Percentiles rank a stretch among this genome's conserved stretches.
phyloP scores from a whole-genome alignment of 2,797 vertebrate species.

The Tinamus major region DNA sequence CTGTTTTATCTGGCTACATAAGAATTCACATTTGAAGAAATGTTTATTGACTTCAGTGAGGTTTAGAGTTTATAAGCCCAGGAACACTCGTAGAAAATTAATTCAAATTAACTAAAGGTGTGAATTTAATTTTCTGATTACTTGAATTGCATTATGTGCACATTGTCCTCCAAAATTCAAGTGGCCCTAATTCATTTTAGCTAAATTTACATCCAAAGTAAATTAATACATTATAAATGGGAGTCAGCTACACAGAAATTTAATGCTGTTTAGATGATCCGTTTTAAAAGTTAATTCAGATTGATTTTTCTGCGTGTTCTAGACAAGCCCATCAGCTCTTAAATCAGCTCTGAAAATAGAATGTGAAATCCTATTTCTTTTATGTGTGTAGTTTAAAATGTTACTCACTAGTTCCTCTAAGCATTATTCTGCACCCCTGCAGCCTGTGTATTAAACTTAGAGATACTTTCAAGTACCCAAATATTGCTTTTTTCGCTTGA shows the following conservation, averaged over 20 bases:
- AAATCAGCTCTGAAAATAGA: conserved; percentile 17
- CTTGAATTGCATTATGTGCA: conserved; percentile 23
- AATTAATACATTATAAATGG: conserved; percentile 61
- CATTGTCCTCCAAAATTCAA: conserved; percentile 56
- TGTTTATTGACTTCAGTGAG: conserved; percentile 5
- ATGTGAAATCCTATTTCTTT: conserved; percentile 49
- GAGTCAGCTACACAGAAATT: conserved; percentile 5
- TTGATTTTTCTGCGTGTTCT: conserved; percentile 65
- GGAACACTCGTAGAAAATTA: neutral
- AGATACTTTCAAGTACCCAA: neutral
- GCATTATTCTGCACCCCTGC: neutral
- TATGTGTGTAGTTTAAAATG: neutral
- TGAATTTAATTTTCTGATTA: conserved; percentile 47
- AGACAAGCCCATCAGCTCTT: conserved; percentile 34
- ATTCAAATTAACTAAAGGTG: conserved; percentile 34
- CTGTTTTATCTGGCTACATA: neutral
- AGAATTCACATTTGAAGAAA: conserved; percentile 25
- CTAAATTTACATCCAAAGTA: conserved; percentile 51
- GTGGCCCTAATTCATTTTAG: conserved; percentile 26
- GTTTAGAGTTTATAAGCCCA: neutral
- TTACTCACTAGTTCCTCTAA: neutral
- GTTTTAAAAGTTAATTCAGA: conserved; percentile 66
- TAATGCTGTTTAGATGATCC: conserved; percentile 55
- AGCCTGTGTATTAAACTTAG: neutral
- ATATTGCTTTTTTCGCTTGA: neutral